Evolutionary conservation across 2,888 invertebrate species (phyloP), one percentile per base, ranked within the genome.

Genomic region (Parthenolecanium corni): DNA sequence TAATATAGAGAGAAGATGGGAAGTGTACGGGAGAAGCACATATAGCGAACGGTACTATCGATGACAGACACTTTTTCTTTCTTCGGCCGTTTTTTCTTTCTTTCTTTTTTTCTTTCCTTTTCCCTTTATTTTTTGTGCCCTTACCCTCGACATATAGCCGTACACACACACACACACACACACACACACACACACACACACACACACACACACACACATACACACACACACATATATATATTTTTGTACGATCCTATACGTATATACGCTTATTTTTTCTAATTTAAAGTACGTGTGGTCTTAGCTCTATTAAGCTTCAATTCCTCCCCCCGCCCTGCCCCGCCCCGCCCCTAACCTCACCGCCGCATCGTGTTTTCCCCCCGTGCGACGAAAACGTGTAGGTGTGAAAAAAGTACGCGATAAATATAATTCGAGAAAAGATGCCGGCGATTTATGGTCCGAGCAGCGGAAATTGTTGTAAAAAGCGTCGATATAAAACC

Each of bases 251-350:
- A n/a, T n/a, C n/a, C n/a, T 31, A 31, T 31, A 31, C 31, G 31
- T 31, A 31, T 31, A 31, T 31, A 31, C 14, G 47, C 20, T 5
- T 12, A 24, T 51, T 16, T 21, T 21, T 18, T 57, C 31, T 61
- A 61, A 61, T 61, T 61, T 61, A 61, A 61, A 38, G 49, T 61
- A 61, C 61, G 61, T 61, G 61, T 61, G 61, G 61, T 61, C 61
- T 61, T 49, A 21, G 21, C 49, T 47, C 58, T 51, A 51, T 51
- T 51, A 40, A 61, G 61, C 38, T 61, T 24, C 20, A 23, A 6
- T 49, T 49, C 21, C 12, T 49, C 20, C 46, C 16, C 49, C 49
- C 14, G 20, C 31, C 4, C 31, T 31, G 4, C 9, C 31, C 31
- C 9, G 4, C n/a, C n/a, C n/a, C n/a, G n/a, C n/a, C n/a, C n/a